Base-by-base conservation (phyloP, 1,140 invertebrate species). In the Drosophila trapezifrons region DNA sequence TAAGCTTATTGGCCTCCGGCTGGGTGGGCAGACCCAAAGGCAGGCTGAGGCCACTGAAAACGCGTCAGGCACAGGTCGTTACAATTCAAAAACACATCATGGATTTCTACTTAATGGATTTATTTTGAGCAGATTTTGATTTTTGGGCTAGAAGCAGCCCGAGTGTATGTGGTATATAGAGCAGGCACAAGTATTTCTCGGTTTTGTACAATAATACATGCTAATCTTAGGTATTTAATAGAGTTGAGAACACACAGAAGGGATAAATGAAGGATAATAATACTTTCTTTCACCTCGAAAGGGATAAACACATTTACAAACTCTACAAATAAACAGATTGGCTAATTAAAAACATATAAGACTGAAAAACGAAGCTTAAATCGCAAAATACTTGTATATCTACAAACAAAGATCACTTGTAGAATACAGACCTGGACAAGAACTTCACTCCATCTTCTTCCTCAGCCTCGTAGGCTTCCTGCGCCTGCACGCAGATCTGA, bases 1-100 rank as follows among this genome's bases (percentile, higher is more conserved):
- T 95, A 6, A 97, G 91, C 43, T 96, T 96, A 43, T 84, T 84
- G 27, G 77, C 62, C 29, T 87, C 83, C 13, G 51, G 13, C 17
- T 67, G 60, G 12, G 49, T 46, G 12, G 82, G 56, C 22, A 78
- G 58, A 70, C 95, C 97, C 76, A 97, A 95, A 63, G 95, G 96
- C 51, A 95, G 80, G 29, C 92, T 92, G 20, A 94, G 77, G 22
- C 18, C 43, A 47, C 83, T 87, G 80, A 37, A 85, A 74, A 57
- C 62, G 73, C 42, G 35, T 32, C n/a, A 69, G 56, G 17, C 12
- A 32, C 29, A 63, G 47, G 59, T 62, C 5, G 52, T 55, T 42
- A 58, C 18, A 59, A 52, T 46, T 46, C 37, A 60, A 64, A 78
- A 60, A 78, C 72, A 76, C 59, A 10, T n/a, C 37, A 18, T 45